Evolutionary conservation across 2,797 vertebrate species (phyloP).

Genomic region (Crenichthys baileyi): DNA sequence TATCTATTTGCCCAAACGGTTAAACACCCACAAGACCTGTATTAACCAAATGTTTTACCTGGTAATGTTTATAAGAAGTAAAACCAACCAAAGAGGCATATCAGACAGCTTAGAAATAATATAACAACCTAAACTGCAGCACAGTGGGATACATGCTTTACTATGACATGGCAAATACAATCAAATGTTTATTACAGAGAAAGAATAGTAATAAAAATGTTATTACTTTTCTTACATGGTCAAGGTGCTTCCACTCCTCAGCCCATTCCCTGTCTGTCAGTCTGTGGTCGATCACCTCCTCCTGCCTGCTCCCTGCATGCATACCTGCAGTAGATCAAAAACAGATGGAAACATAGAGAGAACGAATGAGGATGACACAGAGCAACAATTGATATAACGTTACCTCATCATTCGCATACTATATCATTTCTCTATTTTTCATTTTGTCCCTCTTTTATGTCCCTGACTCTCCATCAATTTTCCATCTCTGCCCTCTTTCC

Average conservation of each 20-base stretch:
- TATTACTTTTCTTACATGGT: slow-evolving; percentile 94
- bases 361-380: slow-evolving; percentile 47
- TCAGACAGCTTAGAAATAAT: not conserved
- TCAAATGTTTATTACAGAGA: slow-evolving; percentile 51
- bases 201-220: slow-evolving; percentile 84
- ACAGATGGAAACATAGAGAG: slow-evolving; percentile 24
- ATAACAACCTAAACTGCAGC: not conserved
- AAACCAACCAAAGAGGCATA: not conserved
- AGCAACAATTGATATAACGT: slow-evolving; percentile 13
- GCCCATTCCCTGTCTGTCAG: slow-evolving; percentile 98
- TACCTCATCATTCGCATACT: slow-evolving; percentile 24
- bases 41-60: not conserved
- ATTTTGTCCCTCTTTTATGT: slow-evolving; percentile 20
- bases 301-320: slow-evolving; percentile 89
- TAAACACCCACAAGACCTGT: not conserved
- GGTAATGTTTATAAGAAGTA: not conserved
- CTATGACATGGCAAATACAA: not conserved
- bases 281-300: slow-evolving; percentile 96
- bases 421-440: slow-evolving; percentile 18
- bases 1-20: not conserved
- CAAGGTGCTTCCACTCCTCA: slow-evolving; percentile 98
- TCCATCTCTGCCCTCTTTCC: slow-evolving; percentile 16
- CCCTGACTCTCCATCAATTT: slow-evolving; percentile 33
- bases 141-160: not conserved
- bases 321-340: slow-evolving; percentile 74